Conservation (phyloP, 2,888 invertebrate species). For the Acrobasis repandana region DNA sequence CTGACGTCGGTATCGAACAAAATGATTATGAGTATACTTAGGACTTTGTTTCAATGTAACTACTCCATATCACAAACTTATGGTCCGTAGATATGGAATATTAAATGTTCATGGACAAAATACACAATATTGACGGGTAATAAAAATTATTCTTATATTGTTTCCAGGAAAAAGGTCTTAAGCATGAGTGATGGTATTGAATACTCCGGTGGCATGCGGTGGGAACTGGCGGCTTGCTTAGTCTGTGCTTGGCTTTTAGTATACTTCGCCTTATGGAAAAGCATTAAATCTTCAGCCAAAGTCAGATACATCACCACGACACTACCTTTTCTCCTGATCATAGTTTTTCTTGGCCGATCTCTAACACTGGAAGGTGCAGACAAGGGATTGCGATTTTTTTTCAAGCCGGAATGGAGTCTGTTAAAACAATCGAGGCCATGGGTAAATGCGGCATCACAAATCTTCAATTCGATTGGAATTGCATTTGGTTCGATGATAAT, state of each 20-base stretch:
- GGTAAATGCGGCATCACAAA: constrained; percentile 95
- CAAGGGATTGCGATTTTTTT: constrained; percentile 92
- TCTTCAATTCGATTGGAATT: constrained; percentile 96
- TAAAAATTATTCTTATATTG: constrained; percentile 28
- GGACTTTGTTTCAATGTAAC: not conserved
- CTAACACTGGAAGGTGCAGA: constrained; percentile 94
- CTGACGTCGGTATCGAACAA: constrained; percentile 7
- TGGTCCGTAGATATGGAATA: not conserved
- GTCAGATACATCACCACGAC: constrained; percentile 97
- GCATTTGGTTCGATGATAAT: constrained; percentile 95
- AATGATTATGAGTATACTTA: not conserved
- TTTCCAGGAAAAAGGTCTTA: constrained; percentile 91
- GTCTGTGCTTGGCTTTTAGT: constrained; percentile 96
- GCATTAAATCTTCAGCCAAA: constrained; percentile 96
- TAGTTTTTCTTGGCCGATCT: constrained; percentile 93
- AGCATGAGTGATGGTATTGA: constrained; percentile 93
- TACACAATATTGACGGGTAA: not conserved
- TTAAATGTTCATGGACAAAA: not conserved
- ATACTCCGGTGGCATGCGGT: constrained; percentile 90
- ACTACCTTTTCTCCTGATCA: constrained; percentile 93
- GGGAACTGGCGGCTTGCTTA: constrained; percentile 95
- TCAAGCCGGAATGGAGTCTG: constrained; percentile 92
- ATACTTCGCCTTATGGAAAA: constrained; percentile 98
- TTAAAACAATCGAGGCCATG: constrained; percentile 94
- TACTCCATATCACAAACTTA: not conserved